These are phyloP conservation scores for Pectinophora gossypiella DNA, from an alignment of 1,140 invertebrate genomes.

Conservation along the genomic window DNA sequence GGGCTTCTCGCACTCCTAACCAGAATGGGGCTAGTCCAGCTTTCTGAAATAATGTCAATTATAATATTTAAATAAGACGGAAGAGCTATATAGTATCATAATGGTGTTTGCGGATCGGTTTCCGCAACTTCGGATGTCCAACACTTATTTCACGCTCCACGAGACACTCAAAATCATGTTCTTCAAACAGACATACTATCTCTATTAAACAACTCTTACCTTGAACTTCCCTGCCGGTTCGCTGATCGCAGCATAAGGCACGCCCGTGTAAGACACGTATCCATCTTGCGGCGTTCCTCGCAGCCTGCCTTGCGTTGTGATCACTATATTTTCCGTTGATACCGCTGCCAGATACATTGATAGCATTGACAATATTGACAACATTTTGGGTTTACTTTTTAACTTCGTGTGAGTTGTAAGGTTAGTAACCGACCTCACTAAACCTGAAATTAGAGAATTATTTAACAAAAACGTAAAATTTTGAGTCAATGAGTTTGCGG, in stretches of 20 bases:
- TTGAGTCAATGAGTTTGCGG: too few relatives aligned
- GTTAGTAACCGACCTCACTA: too few relatives aligned
- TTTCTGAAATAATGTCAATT: slow-evolving; percentile 25
- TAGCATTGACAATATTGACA: neutral
- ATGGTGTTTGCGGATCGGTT: too few relatives aligned
- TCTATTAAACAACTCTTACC: slow-evolving; percentile 25
- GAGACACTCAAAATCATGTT: too few relatives aligned
- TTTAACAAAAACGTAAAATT: too few relatives aligned
- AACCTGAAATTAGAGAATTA: too few relatives aligned
- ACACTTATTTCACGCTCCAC: too few relatives aligned
- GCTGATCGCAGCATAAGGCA: slow-evolving; percentile 46
- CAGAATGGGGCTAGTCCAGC: slow-evolving; percentile 48
- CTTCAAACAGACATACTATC: too few relatives aligned
- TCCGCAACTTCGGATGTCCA: too few relatives aligned
- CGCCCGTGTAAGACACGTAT: slow-evolving; percentile 39
- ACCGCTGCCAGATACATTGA: neutral
- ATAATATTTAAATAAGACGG: too few relatives aligned
- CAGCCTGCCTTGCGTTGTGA: slow-evolving; percentile 44
- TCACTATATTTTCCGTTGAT: slow-evolving; percentile 25
- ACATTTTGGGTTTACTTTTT: neutral
- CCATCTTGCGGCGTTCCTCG: slow-evolving; percentile 33
- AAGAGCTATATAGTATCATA: too few relatives aligned
- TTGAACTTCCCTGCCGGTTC: slow-evolving; percentile 36
- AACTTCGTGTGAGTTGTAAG: too few relatives aligned
- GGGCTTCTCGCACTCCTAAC: slow-evolving; percentile 36